phyloP scores from a whole-genome alignment of 23 tunicate species.

The Ciona savignyi region DNA sequence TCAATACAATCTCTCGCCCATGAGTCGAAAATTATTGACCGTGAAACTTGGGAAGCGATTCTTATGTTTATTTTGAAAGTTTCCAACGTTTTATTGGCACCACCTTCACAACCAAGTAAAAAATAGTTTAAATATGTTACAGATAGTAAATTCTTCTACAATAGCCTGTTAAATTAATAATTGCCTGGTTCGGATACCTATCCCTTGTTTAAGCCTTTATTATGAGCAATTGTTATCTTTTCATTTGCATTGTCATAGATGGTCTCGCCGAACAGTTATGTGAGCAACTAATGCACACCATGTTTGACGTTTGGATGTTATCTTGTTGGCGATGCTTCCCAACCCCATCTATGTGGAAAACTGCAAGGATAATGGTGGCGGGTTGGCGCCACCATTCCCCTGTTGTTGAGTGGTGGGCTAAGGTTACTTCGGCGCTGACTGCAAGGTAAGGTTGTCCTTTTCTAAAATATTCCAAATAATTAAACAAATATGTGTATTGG shows the following conservation, averaged over 20 bases:
- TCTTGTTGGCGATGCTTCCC: conserved; percentile 69
- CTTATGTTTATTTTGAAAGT: conserved; percentile 68
- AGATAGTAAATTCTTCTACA: too few relatives aligned
- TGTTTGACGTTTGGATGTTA: conserved; percentile 70
- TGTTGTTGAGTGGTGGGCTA: conserved; percentile 94
- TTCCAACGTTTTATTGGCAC: conserved; percentile 53
- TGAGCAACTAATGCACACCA: conserved; percentile 79
- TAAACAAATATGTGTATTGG: too few relatives aligned
- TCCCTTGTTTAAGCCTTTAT: too few relatives aligned
- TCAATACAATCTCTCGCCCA: conserved; percentile 43
- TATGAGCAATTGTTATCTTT: too few relatives aligned
- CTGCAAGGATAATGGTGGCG: conserved; percentile 35
- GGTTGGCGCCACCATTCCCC: conserved; percentile 91
- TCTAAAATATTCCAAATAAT: too few relatives aligned
- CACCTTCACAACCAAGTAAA: conserved; percentile 73
- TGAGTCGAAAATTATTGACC: conserved; percentile 31
- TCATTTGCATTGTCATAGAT: conserved; percentile 20
- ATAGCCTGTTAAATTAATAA: too few relatives aligned
- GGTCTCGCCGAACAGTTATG: conserved; percentile 86
- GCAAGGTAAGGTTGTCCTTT: conserved; percentile 46
- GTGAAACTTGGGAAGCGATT: conserved; percentile 80
- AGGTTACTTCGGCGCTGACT: conserved; percentile 60
- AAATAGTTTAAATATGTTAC: too few relatives aligned
- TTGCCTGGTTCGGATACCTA: too few relatives aligned
- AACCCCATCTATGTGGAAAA: conserved; percentile 92